Evolutionary conservation across 92 coral and sea anemone genomes (phyloP), one percentile per base, ranked within the genome.

Genomic region (Porites divaricata): DNA sequence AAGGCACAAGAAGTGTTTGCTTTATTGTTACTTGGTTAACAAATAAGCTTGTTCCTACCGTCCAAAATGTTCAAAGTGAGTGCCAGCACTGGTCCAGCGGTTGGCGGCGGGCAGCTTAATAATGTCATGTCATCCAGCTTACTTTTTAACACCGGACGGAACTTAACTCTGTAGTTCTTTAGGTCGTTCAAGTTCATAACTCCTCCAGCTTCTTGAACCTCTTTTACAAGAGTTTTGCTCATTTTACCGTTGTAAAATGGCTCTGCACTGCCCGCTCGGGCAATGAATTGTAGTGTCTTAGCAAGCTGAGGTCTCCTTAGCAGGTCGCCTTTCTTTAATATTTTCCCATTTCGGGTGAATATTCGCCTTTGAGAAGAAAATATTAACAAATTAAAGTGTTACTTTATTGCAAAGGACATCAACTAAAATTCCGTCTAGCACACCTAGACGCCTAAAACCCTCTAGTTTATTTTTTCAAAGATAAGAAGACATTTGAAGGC

Each of bases 51-150:
- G 35, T 62, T 51, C 91, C 28, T 41, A 97, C 99, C 99, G 64
- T 94, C 88, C 10, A 97, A 83, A 50, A 93, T 91, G 68, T 97
- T 95, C 14, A 97, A 84, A 20, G 89, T 95, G 87, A 97, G 75
- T 15, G 98, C 87, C 78, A 97, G 86, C 63, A 97, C 98, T 9
- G 99, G 99, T 1, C 99, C 99, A 86, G 98, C 91, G 48, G 99
- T 95, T 1, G 99, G 99, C 9, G 99, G 93, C 17, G 98, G 98
- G 53, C 95, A 86, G 6, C 97, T 97, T 50, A 97, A 28, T 63
- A 97, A 35, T 35, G 94, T 93, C 68, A 89, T 82, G 66, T 86
- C 87, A 14, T 95, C 98, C 23, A 95, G 62, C 22, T 92, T 79
- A 57, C 96, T 92, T 70, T 84, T 90, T 12, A 97, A 35, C 51